Base-by-base conservation (phyloP, 2,113 vertebrate genomes). In the Mesembrinibis cayennensis region DNA sequence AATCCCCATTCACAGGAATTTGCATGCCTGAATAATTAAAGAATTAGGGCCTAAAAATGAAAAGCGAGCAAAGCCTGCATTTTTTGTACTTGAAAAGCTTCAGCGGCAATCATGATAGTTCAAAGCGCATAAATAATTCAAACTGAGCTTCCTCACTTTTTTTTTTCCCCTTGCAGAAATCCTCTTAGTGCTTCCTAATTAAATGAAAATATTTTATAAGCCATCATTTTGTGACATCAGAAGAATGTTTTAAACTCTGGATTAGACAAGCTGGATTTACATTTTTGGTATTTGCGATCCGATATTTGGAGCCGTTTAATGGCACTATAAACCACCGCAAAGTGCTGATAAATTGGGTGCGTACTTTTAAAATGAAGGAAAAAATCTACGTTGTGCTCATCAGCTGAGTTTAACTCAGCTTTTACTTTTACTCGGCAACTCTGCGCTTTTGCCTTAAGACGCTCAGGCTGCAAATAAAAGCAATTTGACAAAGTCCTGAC, bases 201-300 rank as follows among this genome's bases (percentile, higher is more conserved):
- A 92, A 94, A 95, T 95, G 90, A 97, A 95, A 93, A 87, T 89
- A 91, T 81, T 95, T 95, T 89, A 92, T 83, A 96, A 96, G 29
- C 72, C 63, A 15, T 95, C 93, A 82, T 80, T 93, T 56, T n/a
- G 49, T 93, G 95, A 85, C 81, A 94, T 97, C 93, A 89, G 40
- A 93, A 89, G 83, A 95, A 72, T 89, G 95, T 84, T 84, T 95
- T 65, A 93, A 91, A 76, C 81, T 82, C 36, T 10, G 55, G 70
- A 94, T 89, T 87, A 97, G 92, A 87, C 77, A 95, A 87, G 21
- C 52, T 18, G 22, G 56, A 94, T 97, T 94, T 84, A 65, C 36
- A n/a, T 52, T 71, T 74, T 52, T 1, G 0, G 16, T 32, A 26
- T 53, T 89, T 49, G 56, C 0, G 0, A 69, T 63, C 38, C 53